Base-by-base conservation (phyloP, 2,113 vertebrate genomes). In the Silurus meridionalis region DNA sequence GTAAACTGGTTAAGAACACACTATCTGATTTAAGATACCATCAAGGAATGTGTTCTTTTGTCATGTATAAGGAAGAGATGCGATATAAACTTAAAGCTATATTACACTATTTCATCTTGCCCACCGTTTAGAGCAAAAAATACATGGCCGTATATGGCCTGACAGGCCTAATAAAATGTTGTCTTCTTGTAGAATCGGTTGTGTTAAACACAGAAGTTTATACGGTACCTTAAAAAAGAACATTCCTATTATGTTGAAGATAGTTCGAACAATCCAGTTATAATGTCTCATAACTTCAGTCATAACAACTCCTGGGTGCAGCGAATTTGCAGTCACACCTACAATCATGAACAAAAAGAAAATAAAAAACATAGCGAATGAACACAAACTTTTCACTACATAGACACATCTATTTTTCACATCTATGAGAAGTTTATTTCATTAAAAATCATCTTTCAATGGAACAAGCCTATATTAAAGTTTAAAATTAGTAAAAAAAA, bases 221-320 rank as follows among this genome's bases (percentile, higher is more conserved):
- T 15, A 78, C 69, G 37, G 46, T 74, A 98, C 97, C 96, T 95
- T 97, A 77, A 96, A 95, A 21, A 97, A 89, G 91, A 97, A 96
- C 87, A 95, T 85, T 25, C 95, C 94, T 1, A 93, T 1, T 13
- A 96, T 0, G 53, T 28, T 9, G 89, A 96, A 96, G 83, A 95
- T 4, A 0, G 9, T 25, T 37, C 92, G 93, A 0, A 89, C 0
- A 0, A 28, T 0, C 8, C 92, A 84, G 21, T 89, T 2, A 50
- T 93, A 96, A 66, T 96, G 64, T 64, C 92, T 94, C 94, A 96
- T 90, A 85, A 97, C 95, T 1, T 89, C 80, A 0, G 96, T 98
- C 92, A 89, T 89, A 79, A 97, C 96, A 4, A 96, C 0, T 0
- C 97, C 97, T 0, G 97, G 97, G 79, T 95, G 94, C 77, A 96